These are phyloP conservation scores for Hydrochoerus hydrochaeris DNA, from an alignment of 2,113 vertebrate species.

Conservation along the genomic window DNA sequence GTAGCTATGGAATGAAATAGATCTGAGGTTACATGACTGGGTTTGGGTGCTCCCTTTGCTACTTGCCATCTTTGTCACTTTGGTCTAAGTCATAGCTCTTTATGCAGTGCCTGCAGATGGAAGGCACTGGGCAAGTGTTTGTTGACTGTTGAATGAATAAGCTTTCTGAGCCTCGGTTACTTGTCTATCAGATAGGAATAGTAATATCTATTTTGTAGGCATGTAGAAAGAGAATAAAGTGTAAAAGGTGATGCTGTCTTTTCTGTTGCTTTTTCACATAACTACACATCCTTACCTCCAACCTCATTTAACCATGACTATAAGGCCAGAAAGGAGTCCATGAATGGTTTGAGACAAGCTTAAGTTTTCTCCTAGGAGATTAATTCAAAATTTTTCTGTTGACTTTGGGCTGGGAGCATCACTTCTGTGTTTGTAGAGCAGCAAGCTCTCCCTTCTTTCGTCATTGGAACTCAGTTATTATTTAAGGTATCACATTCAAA, in stretches of 20 bases:
- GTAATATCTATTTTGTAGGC: not conserved
- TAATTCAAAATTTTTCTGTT: constrained; percentile 25
- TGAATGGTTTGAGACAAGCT: not conserved
- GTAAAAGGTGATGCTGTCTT: not conserved
- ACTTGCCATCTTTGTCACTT: constrained; percentile 1
- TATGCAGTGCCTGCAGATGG: not conserved
- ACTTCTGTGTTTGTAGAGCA: not conserved
- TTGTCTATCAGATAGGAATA: not conserved
- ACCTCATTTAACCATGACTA: not conserved
- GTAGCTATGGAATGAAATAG: not conserved
- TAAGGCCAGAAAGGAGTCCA: not conserved
- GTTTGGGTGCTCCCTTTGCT: not conserved
- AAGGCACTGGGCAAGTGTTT: not conserved
- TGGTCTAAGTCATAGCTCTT: not conserved
- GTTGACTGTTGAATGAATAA: not conserved
- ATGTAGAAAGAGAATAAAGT: not conserved
- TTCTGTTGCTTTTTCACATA: not conserved
- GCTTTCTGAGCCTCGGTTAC: not conserved
- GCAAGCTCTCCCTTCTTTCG: constrained; percentile 28
- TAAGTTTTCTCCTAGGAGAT: not conserved
- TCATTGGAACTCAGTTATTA: constrained; percentile 67
- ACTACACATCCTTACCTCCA: not conserved
- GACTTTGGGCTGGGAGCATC: not conserved
- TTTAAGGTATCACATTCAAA: constrained; percentile 43
- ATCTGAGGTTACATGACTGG: constrained; percentile 7